Percentiles rank a stretch among this genome's conserved stretches.
Evolutionary conservation across 35 echinoderm and acorn worm species (phyloP).

Genomic region (Anneissia japonica): DNA sequence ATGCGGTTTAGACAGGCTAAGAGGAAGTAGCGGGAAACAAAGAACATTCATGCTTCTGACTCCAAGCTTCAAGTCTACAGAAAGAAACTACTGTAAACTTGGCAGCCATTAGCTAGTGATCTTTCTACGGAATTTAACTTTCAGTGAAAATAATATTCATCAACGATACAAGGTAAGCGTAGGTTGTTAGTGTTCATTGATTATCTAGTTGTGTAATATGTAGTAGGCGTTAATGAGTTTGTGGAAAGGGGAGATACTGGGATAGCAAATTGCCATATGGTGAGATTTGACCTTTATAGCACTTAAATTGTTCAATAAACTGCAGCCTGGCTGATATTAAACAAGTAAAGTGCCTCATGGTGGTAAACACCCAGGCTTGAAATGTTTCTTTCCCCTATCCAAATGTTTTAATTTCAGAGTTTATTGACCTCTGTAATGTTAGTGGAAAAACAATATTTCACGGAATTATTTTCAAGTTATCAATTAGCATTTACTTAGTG

Average conservation of each 20-base stretch:
- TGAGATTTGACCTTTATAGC: background rate
- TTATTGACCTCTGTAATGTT: background rate
- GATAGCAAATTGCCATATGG: background rate
- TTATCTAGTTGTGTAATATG: background rate
- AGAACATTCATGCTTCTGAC: background rate
- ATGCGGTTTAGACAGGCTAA: background rate
- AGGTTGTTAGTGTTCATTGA: background rate
- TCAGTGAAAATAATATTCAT: background rate
- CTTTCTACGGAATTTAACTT: background rate
- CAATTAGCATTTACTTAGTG: background rate
- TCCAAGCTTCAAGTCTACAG: background rate
- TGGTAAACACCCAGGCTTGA: background rate
- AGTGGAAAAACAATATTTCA: background rate
- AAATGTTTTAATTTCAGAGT: background rate
- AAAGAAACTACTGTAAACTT: background rate
- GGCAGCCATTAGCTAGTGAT: background rate
- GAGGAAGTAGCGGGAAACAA: slow-evolving; percentile 1
- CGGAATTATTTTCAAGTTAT: background rate
- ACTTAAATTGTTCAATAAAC: background rate
- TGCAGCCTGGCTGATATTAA: background rate
- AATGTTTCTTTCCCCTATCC: no score
- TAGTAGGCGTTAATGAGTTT: background rate
- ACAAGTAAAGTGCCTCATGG: background rate
- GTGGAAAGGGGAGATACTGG: background rate
- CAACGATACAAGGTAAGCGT: background rate